Conservation (phyloP, 2,113 vertebrate species). For the Macquaria australasica region DNA sequence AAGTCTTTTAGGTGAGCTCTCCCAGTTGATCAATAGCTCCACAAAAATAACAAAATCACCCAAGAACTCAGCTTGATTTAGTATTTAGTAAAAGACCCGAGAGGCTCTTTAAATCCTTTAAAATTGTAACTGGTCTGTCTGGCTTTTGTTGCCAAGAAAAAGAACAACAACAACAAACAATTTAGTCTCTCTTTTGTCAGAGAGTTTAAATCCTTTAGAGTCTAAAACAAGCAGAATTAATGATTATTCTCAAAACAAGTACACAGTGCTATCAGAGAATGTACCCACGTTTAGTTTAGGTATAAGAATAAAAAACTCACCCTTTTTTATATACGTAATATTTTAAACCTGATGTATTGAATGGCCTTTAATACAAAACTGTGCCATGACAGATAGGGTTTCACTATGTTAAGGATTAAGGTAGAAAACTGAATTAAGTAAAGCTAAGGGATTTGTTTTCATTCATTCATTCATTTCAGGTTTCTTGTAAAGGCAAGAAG, state of each 20-base stretch:
- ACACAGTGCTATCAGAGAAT: not conserved
- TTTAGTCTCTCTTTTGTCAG: no score
- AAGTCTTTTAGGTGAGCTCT: not conserved
- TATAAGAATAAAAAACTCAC: not conserved
- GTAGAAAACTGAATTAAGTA: not conserved
- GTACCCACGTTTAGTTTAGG: not conserved
- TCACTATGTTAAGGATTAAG: not conserved
- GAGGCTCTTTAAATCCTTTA: not conserved
- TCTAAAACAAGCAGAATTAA: not conserved
- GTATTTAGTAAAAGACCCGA: not conserved
- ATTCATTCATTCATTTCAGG: not conserved
- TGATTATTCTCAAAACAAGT: not conserved
- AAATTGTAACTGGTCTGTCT: not conserved
- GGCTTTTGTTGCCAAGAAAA: not conserved
- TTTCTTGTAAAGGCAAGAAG: not conserved
- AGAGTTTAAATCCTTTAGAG: not conserved
- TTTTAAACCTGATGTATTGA: no score
- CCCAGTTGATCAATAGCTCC: not conserved
- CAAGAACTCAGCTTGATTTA: not conserved
- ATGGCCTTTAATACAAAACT: no score
- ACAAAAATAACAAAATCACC: not conserved
- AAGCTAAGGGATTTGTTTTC: not conserved
- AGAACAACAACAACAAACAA: no score
- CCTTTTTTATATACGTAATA: no score
- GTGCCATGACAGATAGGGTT: not conserved